These are phyloP conservation scores for Adrianichthys oophorus DNA, from an alignment of 2,797 vertebrate species.

Conservation along the genomic window DNA sequence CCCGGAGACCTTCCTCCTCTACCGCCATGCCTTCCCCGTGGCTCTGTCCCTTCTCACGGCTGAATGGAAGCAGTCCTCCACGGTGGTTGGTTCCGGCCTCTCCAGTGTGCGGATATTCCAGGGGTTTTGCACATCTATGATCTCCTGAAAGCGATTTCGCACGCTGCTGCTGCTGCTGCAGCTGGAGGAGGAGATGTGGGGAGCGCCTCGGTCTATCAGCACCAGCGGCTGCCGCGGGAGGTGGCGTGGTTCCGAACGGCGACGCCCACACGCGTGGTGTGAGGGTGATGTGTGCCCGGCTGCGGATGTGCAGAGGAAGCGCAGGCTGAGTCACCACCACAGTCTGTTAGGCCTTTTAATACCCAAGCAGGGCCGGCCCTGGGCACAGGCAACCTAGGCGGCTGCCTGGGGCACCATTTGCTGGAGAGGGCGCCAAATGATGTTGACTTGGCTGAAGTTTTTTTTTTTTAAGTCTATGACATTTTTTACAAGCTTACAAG, in stretches of 20 bases:
- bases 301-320: neutral
- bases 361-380: no score
- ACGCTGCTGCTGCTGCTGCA: constrained; percentile 46
- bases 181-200: constrained; percentile 23
- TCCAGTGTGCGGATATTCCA: constrained; percentile 72
- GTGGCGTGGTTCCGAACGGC: constrained; percentile 45
- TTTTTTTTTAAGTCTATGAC: no score
- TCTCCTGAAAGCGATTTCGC: constrained; percentile 46
- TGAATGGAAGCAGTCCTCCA: constrained; percentile 58
- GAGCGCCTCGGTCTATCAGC: constrained; percentile 35
- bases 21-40: constrained; percentile 87
- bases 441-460: no score
- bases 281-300: constrained; percentile 31
- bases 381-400: no score
- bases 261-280: constrained; percentile 11
- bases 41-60: constrained; percentile 53
- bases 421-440: no score
- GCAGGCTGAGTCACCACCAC: neutral
- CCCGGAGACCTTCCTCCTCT: constrained; percentile 95
- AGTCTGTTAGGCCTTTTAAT: neutral
- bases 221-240: constrained; percentile 36
- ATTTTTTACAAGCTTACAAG: no score
- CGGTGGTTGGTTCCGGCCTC: constrained; percentile 52
- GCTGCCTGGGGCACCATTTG: no score
- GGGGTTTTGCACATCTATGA: constrained; percentile 74